Evolutionary conservation across 2,797 vertebrate genomes (phyloP).

Genomic region (Eospalax fontanierii): DNA sequence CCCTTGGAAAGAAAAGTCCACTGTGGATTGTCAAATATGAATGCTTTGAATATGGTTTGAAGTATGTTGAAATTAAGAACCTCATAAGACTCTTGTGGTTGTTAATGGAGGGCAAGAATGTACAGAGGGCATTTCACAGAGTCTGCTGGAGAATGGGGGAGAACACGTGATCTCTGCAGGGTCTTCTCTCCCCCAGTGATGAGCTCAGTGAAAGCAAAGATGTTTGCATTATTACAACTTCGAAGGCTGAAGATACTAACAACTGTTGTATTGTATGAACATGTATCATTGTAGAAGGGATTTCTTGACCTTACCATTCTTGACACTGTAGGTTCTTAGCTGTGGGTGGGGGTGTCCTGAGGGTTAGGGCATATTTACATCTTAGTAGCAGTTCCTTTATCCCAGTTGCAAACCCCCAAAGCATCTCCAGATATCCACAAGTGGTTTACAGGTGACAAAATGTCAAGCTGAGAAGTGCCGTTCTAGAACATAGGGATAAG

Average conservation of each 20-base stretch:
- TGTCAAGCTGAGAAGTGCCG: not conserved
- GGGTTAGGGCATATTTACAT: not conserved
- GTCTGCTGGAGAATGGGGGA: not conserved
- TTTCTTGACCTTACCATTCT: not conserved
- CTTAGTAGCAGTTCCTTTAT: too few relatives aligned
- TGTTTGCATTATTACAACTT: not conserved
- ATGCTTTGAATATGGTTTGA: slow-evolving; percentile 77
- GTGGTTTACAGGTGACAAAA: not conserved
- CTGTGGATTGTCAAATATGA: slow-evolving; percentile 75
- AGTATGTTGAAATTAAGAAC: slow-evolving; percentile 68
- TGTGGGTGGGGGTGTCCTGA: not conserved
- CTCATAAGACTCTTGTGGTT: slow-evolving; percentile 48
- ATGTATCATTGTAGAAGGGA: not conserved
- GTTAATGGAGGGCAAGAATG: not conserved
- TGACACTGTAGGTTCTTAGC: not conserved
- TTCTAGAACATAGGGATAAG: not conserved
- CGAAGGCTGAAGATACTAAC: not conserved
- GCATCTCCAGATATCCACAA: not conserved
- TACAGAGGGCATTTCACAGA: not conserved
- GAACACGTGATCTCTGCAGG: not conserved
- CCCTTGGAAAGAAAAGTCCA: slow-evolving; percentile 75
- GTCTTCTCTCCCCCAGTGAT: not conserved
- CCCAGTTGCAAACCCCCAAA: not conserved
- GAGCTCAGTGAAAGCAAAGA: not conserved
- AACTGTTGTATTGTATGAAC: not conserved